These are phyloP conservation scores for Pseudonaja textilis DNA, from an alignment of 2,113 vertebrate genomes.

Conservation along the genomic window DNA sequence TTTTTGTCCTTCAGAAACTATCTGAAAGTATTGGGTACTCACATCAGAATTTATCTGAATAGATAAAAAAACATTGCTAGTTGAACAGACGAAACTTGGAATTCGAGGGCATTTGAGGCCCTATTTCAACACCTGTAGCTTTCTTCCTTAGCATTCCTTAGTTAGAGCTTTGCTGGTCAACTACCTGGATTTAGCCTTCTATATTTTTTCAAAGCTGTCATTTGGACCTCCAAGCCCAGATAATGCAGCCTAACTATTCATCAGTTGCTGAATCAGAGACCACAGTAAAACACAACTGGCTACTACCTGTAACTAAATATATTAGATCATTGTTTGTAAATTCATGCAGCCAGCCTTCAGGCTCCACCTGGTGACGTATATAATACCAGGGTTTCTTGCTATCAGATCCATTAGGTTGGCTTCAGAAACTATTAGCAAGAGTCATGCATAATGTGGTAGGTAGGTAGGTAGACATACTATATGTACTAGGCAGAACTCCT, in stretches of 20 bases:
- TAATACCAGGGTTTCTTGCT: not conserved
- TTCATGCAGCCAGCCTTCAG: not conserved
- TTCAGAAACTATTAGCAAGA: not conserved
- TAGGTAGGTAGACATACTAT: not conserved
- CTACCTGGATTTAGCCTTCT: not conserved
- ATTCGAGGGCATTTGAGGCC: not conserved
- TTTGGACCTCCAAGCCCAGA: not conserved
- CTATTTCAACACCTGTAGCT: not conserved
- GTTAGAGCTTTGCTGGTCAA: not conserved
- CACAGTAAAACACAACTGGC: not conserved
- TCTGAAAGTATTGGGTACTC: not conserved
- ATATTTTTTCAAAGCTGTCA: not conserved
- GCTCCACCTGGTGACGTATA: not conserved
- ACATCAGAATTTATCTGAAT: not conserved
- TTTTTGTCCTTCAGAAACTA: not conserved
- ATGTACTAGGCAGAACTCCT: not conserved
- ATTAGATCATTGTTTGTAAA: not conserved
- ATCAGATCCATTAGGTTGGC: not conserved
- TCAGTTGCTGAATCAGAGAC: not conserved
- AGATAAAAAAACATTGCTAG: not conserved
- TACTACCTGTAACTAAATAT: not conserved
- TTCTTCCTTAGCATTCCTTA: not conserved
- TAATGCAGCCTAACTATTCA: not conserved
- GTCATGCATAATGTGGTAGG: not conserved
- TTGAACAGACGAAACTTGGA: not conserved